Evolutionary conservation across 2,113 vertebrate genomes (phyloP).

Genomic region (Amphilophus citrinellus): DNA sequence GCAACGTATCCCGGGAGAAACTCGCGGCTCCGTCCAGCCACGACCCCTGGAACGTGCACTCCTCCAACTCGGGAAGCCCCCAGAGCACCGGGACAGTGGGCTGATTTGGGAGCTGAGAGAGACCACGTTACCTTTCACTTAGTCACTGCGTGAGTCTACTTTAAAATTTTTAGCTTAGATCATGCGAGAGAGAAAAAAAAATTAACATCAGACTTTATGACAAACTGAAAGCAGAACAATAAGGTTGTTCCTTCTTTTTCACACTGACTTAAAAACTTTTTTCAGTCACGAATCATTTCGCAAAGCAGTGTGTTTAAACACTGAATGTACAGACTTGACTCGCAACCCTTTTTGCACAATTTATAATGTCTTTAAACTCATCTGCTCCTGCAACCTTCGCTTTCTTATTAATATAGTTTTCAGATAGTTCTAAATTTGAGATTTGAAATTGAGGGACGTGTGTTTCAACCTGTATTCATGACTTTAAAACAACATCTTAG

Average conservation of each 20-base stretch:
- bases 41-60: constrained; percentile 85
- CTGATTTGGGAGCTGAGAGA: constrained; percentile 14
- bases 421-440: not conserved
- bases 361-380: not conserved
- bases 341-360: constrained; percentile 60
- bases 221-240: not conserved
- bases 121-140: not conserved
- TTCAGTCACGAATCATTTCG: not conserved
- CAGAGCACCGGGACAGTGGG: constrained; percentile 69
- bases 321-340: constrained; percentile 47
- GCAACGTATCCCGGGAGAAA: constrained; percentile 78
- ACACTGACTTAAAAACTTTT: constrained; percentile 6
- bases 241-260: constrained; percentile 1
- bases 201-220: not conserved
- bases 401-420: constrained; percentile 1
- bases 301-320: constrained; percentile 27
- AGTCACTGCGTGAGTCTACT: not conserved
- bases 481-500: not conserved
- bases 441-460: not conserved
- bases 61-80: constrained; percentile 76
- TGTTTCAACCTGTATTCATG: not conserved
- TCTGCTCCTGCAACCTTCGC: not conserved
- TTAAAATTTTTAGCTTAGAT: constrained; percentile 4
- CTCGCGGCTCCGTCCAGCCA: constrained; percentile 73
- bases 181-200: not conserved